Base-by-base conservation (phyloP, 2,888 invertebrate species). In the Aleiodes alternator region DNA sequence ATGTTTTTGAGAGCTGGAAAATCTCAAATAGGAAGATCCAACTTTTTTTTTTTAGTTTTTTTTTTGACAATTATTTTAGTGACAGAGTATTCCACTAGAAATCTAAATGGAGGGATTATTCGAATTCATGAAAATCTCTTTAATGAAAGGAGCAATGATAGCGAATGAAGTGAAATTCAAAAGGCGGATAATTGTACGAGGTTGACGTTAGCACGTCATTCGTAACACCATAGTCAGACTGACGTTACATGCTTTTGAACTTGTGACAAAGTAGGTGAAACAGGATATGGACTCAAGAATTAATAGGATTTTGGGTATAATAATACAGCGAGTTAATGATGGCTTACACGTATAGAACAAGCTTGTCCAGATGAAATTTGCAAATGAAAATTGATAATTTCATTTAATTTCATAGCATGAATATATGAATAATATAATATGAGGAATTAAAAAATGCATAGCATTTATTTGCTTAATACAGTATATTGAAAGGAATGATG, bases 251-350 rank as follows among this genome's bases (percentile, higher is more conserved):
- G 66, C 66, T 68, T 68, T 50, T 50, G 48, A 51, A 23, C 29
- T 68, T 51, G 51, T 12, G 51, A 50, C 12, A 57, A 16, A 31
- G 66, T 23, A 50, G 51, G 51, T 29, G 6, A 12, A 31, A 29
- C 12, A 51, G 12, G 50, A 50, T n/a, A 51, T 12, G 0, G 29
- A 29, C 8, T 12, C 14, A 43, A 48, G 14, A 23, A 48, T 43
- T 48, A 48, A 23, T 11, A 8, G 12, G 7, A 23, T 16, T 9
- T 29, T 48, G 48, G 43, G 29, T 23, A 59, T 31, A 50, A 50
- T n/a, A 50, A 59, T 71, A 51, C 38, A 29, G 16, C 61, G 16
- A 53, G 31, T 70, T 69, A 59, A 69, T 70, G 74, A 74, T 74
- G 57, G 68, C 69, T 74, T 23, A 23, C 53, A 43, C 64, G 61